Base-by-base conservation (phyloP, 2,113 vertebrate species). In the Hepsetus odoe region DNA sequence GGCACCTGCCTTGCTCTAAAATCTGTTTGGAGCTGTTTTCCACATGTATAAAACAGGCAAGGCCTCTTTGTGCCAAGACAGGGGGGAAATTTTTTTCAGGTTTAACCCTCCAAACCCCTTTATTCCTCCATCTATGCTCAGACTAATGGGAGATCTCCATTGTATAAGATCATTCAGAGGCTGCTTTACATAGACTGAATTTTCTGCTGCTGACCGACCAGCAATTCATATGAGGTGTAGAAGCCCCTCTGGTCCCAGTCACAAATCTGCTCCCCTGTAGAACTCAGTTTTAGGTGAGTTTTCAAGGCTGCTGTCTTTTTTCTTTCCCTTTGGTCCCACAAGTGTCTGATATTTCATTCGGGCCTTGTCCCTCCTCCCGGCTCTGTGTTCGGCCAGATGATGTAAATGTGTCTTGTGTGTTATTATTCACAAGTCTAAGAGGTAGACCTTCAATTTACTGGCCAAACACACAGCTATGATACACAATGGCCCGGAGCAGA, bases 21-120 rank as follows among this genome's bases (percentile, higher is more conserved):
- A 92, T 94, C 92, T 91, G 93, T 92, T 93, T 90, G 88, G 91
- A 93, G 89, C 90, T 86, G 85, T 91, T 91, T 92, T 92, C 90
- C 91, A 92, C 91, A 90, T 92, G 91, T 91, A 90, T 92, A 83
- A 87, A 88, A 88, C 79, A 79, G 79, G 79, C 82, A 61, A 86
- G 80, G 82, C 81, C 77, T 81, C 55, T 62, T 84, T 82, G 83
- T 89, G 92, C 91, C 91, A 94, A 89, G 82, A 89, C 87, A 87
- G 14, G 51, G 64, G 44, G 55, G 51, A 42, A 77, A 68, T 82
- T 84, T 81, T 84, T 81, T 84, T 86, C 84, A 83, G 90, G 86
- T 91, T 93, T 90, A 92, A 93, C 92, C 89, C 90, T 88, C 76
- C 77, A 79, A 46, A 55, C 70, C 82, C 89, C 83, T 84, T 77